phyloP scores from a whole-genome alignment of 2,113 vertebrate genomes.

The Sylvilagus bachmani region DNA sequence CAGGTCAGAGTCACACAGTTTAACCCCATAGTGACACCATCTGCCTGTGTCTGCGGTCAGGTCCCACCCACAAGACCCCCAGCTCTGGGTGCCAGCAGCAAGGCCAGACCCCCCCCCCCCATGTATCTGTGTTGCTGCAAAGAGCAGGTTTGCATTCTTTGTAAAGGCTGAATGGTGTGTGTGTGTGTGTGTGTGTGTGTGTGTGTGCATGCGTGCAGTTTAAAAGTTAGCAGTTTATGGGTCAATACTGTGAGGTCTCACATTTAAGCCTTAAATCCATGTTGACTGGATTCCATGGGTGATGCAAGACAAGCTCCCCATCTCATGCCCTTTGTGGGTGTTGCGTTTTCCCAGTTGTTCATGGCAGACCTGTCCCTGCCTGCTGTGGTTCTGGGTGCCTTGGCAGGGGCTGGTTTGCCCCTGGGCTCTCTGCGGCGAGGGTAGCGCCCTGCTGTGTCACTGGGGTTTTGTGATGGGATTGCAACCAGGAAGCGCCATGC shows the following conservation, averaged over 20 bases:
- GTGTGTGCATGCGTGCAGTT: not conserved
- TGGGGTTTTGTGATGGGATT: not conserved
- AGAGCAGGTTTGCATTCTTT: not conserved
- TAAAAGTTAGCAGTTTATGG: not conserved
- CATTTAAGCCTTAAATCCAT: not conserved
- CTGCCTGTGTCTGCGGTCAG: not conserved
- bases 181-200: not conserved
- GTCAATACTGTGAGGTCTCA: not conserved
- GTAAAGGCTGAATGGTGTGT: not conserved
- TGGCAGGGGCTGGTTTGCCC: not conserved
- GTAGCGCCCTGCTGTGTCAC: not conserved
- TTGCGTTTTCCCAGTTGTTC: not conserved
- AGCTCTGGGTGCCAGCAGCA: not conserved
- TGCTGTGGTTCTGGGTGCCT: not conserved
- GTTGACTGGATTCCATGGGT: not conserved
- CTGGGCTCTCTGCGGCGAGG: not conserved
- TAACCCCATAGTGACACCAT: not conserved
- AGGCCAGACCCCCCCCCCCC: not conserved
- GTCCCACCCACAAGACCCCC: not conserved
- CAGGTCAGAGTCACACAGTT: not conserved
- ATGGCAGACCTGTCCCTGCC: not conserved
- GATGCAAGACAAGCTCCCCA: not conserved
- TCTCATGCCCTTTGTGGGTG: not conserved
- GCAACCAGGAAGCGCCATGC: not conserved
- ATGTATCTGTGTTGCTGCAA: not conserved